Conservation (phyloP, 2,888 invertebrate genomes). For the Hyposoter didymator region DNA sequence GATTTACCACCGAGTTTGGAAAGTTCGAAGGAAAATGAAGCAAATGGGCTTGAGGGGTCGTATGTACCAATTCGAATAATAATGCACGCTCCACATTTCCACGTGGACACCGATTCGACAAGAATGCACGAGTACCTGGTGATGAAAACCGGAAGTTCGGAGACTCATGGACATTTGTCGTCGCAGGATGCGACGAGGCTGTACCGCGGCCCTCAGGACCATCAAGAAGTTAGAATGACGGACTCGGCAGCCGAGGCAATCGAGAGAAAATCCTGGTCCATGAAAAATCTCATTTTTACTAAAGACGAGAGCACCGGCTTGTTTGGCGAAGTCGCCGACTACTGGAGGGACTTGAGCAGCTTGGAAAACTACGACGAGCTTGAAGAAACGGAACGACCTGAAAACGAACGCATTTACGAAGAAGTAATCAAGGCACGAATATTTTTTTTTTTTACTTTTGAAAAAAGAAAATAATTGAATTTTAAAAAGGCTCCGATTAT, state of each 20-base stretch:
- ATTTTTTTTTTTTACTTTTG: not conserved
- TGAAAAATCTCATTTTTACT: constrained; percentile 68
- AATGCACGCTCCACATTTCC: constrained; percentile 79
- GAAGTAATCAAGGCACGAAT: constrained; percentile 25
- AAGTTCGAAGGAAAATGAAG: not conserved
- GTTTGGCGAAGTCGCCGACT: constrained; percentile 78
- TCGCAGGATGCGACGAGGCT: constrained; percentile 46
- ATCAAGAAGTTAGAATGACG: constrained; percentile 19
- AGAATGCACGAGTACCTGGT: constrained; percentile 78
- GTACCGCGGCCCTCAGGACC: constrained; percentile 57
- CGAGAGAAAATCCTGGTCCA: constrained; percentile 54
- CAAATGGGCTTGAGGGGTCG: constrained; percentile 14
- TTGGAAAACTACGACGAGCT: constrained; percentile 46
- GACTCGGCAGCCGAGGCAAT: constrained; percentile 24
- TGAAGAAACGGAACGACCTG: constrained; percentile 57
- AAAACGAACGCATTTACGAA: constrained; percentile 39
- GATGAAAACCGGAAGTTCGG: constrained; percentile 73
- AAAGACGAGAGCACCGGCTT: constrained; percentile 78
- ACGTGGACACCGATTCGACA: constrained; percentile 70
- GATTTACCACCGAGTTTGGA: not conserved
- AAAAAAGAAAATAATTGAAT: not conserved
- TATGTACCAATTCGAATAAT: constrained; percentile 77
- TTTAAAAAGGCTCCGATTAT: not conserved
- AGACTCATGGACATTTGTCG: constrained; percentile 77
- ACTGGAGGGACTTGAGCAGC: constrained; percentile 73